Percentiles rank a stretch among this genome's conserved stretches.
Conservation (phyloP, 2,888 invertebrate species). For the Oscheius myriophilus region DNA sequence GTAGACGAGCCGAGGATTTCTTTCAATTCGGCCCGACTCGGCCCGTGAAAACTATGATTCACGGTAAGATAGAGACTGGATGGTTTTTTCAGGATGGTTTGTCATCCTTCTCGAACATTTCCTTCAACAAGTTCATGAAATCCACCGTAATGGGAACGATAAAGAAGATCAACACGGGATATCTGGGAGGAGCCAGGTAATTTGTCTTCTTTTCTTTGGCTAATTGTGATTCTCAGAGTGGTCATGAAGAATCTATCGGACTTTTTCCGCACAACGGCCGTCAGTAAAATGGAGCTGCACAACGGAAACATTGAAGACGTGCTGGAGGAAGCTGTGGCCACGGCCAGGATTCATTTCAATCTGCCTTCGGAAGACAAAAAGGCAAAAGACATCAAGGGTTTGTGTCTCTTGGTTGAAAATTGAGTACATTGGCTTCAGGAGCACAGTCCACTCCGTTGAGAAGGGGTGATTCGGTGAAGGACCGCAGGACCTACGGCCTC, state of each 20-base stretch:
- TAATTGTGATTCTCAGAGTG: slow-evolving; percentile 76
- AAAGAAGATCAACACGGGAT: slow-evolving; percentile 96
- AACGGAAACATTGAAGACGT: slow-evolving; percentile 47
- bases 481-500: slow-evolving; percentile 57
- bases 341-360: slow-evolving; percentile 45
- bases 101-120: slow-evolving; percentile 52
- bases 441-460: slow-evolving; percentile 8
- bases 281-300: slow-evolving; percentile 85
- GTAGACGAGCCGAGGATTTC: too few species aligned
- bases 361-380: slow-evolving; percentile 42
- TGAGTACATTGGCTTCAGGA: neutral
- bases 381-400: slow-evolving; percentile 27
- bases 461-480: slow-evolving; percentile 61
- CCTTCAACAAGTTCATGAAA: slow-evolving; percentile 59
- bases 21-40: too few species aligned
- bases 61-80: too few species aligned
- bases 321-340: slow-evolving; percentile 25
- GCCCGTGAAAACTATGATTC: too few species aligned
- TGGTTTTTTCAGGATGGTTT: slow-evolving; percentile 50
- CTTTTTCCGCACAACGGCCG: slow-evolving; percentile 94
- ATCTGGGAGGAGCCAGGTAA: slow-evolving; percentile 94
- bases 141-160: slow-evolving; percentile 88
- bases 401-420: neutral
- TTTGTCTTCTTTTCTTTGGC: slow-evolving; percentile 27
- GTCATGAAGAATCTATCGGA: slow-evolving; percentile 92